A percentile compares a stretch with the other conserved stretches of the same genome.
Conservation (phyloP, 92 coral and sea anemone species). For the Zoanthus sansibaricus region DNA sequence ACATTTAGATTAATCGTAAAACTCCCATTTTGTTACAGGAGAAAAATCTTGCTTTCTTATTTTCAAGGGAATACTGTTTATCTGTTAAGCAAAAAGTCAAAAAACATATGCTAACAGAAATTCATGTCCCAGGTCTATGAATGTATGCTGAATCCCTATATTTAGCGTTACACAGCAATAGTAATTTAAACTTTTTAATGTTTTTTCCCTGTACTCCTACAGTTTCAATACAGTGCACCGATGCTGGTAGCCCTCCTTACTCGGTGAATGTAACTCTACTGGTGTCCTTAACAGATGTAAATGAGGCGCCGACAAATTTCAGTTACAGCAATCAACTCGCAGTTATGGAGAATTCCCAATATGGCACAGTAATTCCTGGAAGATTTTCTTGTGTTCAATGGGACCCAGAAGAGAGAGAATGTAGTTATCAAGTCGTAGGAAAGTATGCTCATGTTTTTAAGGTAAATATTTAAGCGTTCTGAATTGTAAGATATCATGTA, state of each 20-base stretch:
- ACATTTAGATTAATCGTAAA: too few species aligned
- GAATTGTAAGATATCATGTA: too few species aligned
- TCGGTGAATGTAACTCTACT: slow-evolving; percentile 60
- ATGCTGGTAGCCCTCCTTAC: slow-evolving; percentile 77
- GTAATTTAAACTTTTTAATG: not conserved
- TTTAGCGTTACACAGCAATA: not conserved
- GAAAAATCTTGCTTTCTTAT: too few species aligned
- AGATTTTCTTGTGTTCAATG: slow-evolving; percentile 74
- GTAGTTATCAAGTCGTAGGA: slow-evolving; percentile 77
- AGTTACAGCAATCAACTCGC: slow-evolving; percentile 56
- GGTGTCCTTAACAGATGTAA: slow-evolving; percentile 73
- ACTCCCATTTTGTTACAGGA: too few species aligned
- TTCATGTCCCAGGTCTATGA: too few species aligned
- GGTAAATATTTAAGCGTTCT: slow-evolving; percentile 48
- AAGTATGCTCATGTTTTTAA: slow-evolving; percentile 75
- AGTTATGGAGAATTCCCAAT: slow-evolving; percentile 66
- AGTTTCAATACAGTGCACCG: slow-evolving; percentile 79
- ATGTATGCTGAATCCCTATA: too few species aligned
- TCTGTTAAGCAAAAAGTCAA: too few species aligned
- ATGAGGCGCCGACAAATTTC: slow-evolving; percentile 85
- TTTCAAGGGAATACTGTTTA: too few species aligned
- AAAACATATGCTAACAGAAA: too few species aligned
- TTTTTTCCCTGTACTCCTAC: slow-evolving; percentile 11
- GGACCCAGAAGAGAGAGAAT: slow-evolving; percentile 75
- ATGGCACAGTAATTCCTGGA: slow-evolving; percentile 73